These are phyloP conservation scores for Stenotaenia linearis DNA, from an alignment of 2,888 invertebrate species.

Conservation along the genomic window DNA sequence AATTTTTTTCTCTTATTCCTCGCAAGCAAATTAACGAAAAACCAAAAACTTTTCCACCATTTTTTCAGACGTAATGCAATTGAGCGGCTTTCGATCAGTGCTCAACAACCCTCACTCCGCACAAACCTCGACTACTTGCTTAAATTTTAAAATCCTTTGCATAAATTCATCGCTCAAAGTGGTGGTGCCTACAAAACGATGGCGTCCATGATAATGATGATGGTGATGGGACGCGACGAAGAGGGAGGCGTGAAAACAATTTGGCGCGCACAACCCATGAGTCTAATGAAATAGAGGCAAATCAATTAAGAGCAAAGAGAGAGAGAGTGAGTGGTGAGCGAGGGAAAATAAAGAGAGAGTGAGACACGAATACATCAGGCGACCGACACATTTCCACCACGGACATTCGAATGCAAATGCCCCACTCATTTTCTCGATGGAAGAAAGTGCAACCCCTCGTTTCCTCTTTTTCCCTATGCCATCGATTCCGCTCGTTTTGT, in stretches of 20 bases:
- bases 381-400: background rate
- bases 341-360: background rate
- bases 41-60: slow-evolving; percentile 3
- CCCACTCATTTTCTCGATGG: background rate
- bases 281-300: slow-evolving; percentile 19
- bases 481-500: background rate
- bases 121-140: background rate
- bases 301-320: background rate
- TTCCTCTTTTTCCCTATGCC: background rate
- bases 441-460: background rate
- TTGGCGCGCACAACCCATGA: background rate
- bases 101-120: background rate
- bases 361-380: background rate
- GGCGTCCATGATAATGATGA: background rate
- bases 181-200: background rate
- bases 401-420: slow-evolving; percentile 1
- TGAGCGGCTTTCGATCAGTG: background rate
- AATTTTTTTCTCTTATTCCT: background rate
- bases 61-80: background rate
- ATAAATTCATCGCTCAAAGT: slow-evolving; percentile 5
- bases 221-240: background rate
- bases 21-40: background rate
- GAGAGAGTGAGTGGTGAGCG: background rate
- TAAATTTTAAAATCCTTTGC: background rate
- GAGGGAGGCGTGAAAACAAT: slow-evolving; percentile 7